Evolutionary conservation across 1,140 invertebrate genomes (phyloP).

Genomic region (Drosophila asahinai): DNA sequence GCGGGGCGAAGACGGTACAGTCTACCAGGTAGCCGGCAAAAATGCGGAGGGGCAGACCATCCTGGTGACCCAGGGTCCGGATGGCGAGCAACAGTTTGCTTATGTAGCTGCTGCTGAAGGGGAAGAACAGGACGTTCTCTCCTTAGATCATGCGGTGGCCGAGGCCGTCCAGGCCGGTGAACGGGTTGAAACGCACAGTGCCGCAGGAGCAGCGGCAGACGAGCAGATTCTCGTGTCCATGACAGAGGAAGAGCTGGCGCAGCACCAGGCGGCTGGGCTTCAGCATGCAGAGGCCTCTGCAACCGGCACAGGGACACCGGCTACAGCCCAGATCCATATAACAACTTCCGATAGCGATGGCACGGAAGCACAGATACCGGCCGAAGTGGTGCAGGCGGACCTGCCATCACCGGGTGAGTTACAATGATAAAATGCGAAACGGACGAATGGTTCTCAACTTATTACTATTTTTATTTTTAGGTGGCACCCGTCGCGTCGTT

Average conservation of each 20-base stretch:
- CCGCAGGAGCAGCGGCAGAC: conserved; percentile 82
- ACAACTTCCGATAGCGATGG: conserved; percentile 86
- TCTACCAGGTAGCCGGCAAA: conserved; percentile 89
- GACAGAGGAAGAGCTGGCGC: conserved; percentile 86
- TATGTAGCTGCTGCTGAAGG: conserved; percentile 89
- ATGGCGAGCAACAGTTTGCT: conserved; percentile 90
- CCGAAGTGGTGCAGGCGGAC: conserved; percentile 92
- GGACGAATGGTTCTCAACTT: background rate
- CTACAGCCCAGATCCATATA: conserved; percentile 75
- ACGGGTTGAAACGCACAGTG: conserved; percentile 27
- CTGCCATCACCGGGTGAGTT: conserved; percentile 90
- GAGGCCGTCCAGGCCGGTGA: conserved; percentile 85
- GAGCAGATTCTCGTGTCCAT: conserved; percentile 87
- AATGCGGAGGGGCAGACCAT: conserved; percentile 91
- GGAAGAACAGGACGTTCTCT: conserved; percentile 88
- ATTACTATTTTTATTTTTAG: conserved; percentile 86
- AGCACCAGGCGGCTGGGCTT: conserved; percentile 85
- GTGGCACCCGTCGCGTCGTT: conserved; percentile 92
- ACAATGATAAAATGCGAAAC: background rate
- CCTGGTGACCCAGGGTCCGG: conserved; percentile 88
- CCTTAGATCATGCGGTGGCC: conserved; percentile 88
- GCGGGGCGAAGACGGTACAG: conserved; percentile 88
- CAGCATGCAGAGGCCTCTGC: conserved; percentile 60
- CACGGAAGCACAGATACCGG: conserved; percentile 90
- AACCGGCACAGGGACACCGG: conserved; percentile 50